phyloP scores from a whole-genome alignment of 1,140 invertebrate genomes.

The Leptopilina boulardi region DNA sequence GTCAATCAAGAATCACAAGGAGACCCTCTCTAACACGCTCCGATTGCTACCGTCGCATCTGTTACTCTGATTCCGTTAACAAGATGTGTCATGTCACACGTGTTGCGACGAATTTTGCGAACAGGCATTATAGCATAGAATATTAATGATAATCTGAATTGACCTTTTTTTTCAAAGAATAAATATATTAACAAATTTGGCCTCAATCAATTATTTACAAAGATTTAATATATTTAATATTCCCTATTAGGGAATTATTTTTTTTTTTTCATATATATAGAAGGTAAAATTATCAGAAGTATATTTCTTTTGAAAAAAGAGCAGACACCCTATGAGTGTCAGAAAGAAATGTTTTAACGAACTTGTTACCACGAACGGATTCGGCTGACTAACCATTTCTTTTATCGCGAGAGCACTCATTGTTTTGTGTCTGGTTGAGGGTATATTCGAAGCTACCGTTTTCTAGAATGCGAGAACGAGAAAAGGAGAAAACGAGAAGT shows the following conservation, averaged over 20 bases:
- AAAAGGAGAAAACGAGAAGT: slow-evolving; percentile 7
- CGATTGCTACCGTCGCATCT: slow-evolving; percentile 68
- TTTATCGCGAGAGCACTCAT: slow-evolving; percentile 61
- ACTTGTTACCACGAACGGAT: slow-evolving; percentile 60
- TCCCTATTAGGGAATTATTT: too few species aligned
- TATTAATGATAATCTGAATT: slow-evolving; percentile 34
- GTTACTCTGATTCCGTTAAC: slow-evolving; percentile 64
- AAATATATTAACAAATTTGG: slow-evolving; percentile 24
- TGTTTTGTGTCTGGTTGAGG: slow-evolving; percentile 33
- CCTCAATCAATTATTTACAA: not conserved
- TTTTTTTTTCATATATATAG: too few species aligned
- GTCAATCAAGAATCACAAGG: slow-evolving; percentile 66
- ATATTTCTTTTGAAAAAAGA: slow-evolving; percentile 30
- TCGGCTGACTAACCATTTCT: slow-evolving; percentile 62
- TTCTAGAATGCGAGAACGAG: not conserved
- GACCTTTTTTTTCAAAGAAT: not conserved
- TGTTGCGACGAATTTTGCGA: slow-evolving; percentile 42
- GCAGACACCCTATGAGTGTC: slow-evolving; percentile 25
- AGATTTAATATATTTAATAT: too few species aligned
- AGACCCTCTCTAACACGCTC: slow-evolving; percentile 64
- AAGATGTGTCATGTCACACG: slow-evolving; percentile 53
- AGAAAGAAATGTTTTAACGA: slow-evolving; percentile 68
- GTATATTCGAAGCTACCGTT: slow-evolving; percentile 1
- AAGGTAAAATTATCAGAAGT: slow-evolving; percentile 34
- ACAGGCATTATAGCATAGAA: slow-evolving; percentile 22